These are phyloP conservation scores for Deilephila elpenor DNA, from an alignment of 2,888 invertebrate genomes.

Conservation along the genomic window DNA sequence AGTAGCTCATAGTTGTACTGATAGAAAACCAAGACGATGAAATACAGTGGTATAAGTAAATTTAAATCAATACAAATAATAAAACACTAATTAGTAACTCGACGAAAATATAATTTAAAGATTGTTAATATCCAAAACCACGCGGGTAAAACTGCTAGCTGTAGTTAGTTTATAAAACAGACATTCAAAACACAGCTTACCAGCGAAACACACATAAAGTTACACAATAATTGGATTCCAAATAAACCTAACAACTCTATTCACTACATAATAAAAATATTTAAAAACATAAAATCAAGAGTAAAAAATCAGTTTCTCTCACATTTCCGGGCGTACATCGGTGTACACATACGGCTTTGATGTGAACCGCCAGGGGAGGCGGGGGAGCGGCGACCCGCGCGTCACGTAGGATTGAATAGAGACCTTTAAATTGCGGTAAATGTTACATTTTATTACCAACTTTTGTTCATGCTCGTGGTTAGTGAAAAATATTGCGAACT, in stretches of 20 bases:
- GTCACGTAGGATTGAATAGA: slow-evolving; percentile 13
- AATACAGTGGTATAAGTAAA: too few relatives aligned
- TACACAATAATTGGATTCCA: background rate
- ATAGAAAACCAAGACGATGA: too few relatives aligned
- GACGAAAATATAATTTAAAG: too few relatives aligned
- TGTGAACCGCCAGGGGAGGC: background rate
- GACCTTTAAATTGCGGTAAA: slow-evolving; percentile 19
- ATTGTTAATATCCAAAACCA: too few relatives aligned
- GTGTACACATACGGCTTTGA: slow-evolving; percentile 26
- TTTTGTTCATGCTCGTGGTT: slow-evolving; percentile 12
- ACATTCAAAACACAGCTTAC: too few relatives aligned
- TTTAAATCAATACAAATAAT: too few relatives aligned
- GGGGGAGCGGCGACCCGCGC: background rate
- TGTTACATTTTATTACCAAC: slow-evolving; percentile 24
- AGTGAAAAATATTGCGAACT: background rate
- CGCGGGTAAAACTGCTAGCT: too few relatives aligned
- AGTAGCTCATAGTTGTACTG: too few relatives aligned
- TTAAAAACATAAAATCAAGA: background rate
- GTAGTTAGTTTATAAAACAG: too few relatives aligned
- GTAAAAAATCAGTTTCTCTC: background rate
- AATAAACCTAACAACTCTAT: background rate
- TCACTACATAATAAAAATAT: background rate
- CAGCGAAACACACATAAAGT: too few relatives aligned
- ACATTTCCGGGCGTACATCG: background rate
- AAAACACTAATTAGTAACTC: too few relatives aligned